Base-by-base conservation (phyloP, 2,113 vertebrate genomes). In the Odontesthes bonariensis region DNA sequence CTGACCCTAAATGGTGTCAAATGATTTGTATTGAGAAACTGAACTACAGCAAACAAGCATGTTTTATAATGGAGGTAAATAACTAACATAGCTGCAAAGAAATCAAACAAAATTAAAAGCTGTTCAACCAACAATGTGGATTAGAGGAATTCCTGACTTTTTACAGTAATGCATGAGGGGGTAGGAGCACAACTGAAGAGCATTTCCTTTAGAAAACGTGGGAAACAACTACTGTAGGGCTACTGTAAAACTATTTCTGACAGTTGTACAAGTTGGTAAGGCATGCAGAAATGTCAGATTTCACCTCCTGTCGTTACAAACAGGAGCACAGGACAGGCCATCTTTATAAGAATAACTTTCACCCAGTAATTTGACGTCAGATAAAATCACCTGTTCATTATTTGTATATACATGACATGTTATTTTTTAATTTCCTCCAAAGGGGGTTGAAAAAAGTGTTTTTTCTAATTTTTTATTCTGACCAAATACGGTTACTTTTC, bases 1-100 rank as follows among this genome's bases (percentile, higher is more conserved):
- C 86, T 99, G 97, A 31, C 96, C 97, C 98, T 99, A 89, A 76
- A 58, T 77, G 17, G 67, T 5, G 27, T 53, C 42, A 78, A 9
- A 83, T 38, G 20, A 20, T 75, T 55, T 12, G 10, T 56, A 38
- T 68, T 83, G 22, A 69, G 35, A 66, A 33, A n/a, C 6, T 13
- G 4, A 11, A 54, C 27, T 22, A 74, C 13, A 40, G 47, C 56
- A 2, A 19, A 10, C 27, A 27, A 31, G 35, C 17, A 23, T 19
- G 9, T 38, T 55, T 75, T 38, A 59, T 8, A 42, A 17, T 81
- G 6, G 17, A 16, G n/a, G 7, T 4, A 44, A 31, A 35, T 20
- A 38, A 10, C 10, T 38, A 38, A 8, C 35, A 1, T 38, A 27
- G 35, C 35, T 38, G 35, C 35, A 38, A 38, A 38, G 35, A 38